Conservation (phyloP, 2,888 invertebrate genomes). For the Lasioglossum figueresi region DNA sequence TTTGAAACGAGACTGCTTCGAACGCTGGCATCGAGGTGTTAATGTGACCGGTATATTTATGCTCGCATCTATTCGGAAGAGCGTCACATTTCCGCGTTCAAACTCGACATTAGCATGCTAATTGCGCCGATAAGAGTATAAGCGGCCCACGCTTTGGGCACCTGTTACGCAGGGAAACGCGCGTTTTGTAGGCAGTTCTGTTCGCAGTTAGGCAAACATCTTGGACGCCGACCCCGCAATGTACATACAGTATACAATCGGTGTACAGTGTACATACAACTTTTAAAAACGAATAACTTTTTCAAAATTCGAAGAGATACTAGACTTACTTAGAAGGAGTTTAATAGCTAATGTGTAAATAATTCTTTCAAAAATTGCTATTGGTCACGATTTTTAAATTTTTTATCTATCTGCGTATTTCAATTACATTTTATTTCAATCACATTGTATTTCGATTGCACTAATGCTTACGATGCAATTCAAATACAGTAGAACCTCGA, state of each 20-base stretch:
- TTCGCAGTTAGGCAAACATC: slow-evolving; percentile 39
- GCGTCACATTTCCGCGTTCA: slow-evolving; percentile 18
- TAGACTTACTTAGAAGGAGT: no score
- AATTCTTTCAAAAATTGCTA: no score
- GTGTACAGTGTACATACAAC: no score
- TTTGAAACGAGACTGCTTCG: not conserved
- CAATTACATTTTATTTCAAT: no score
- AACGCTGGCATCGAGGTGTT: not conserved
- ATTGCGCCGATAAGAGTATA: slow-evolving; percentile 39
- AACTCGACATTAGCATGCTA: slow-evolving; percentile 58
- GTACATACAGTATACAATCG: slow-evolving; percentile 17
- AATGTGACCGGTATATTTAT: not conserved
- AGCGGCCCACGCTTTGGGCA: slow-evolving; percentile 41
- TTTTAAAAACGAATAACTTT: no score
- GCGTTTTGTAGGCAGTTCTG: slow-evolving; percentile 30
- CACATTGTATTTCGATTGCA: no score
- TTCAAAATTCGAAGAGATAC: no score
- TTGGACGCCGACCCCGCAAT: slow-evolving; percentile 44
- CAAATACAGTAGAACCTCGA: no score
- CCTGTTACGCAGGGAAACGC: slow-evolving; percentile 30
- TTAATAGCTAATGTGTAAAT: no score
- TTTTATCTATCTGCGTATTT: no score
- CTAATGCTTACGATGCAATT: no score
- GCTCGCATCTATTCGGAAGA: not conserved
- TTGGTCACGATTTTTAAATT: no score